Percentiles rank a stretch among this genome's conserved stretches.
Evolutionary conservation across 2,113 vertebrate species (phyloP).

Genomic region (Eudorcas thomsonii): DNA sequence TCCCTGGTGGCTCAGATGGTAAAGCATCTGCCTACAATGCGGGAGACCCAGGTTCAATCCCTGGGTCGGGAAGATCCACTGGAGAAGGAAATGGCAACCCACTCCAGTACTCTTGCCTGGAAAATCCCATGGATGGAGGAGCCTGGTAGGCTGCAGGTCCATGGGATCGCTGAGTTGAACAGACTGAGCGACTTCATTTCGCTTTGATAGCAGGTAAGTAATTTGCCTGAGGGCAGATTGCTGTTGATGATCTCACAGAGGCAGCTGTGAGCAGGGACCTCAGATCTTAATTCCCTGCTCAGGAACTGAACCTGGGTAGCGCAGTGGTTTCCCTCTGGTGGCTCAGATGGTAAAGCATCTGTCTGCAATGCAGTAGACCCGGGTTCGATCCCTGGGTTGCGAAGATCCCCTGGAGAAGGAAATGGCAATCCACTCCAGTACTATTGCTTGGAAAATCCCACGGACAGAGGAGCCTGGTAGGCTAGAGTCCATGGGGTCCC

Average conservation of each 20-base stretch:
- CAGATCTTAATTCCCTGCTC: not conserved
- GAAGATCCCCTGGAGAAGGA: no score
- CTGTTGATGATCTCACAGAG: not conserved
- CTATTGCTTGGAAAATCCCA: no score
- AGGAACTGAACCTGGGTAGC: not conserved
- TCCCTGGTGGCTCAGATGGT: not conserved
- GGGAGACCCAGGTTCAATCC: not conserved
- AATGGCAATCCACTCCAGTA: no score
- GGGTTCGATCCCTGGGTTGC: no score
- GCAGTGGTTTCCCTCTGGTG: not conserved
- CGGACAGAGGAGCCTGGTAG: no score
- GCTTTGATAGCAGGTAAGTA: not conserved
- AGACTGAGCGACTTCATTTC: fast-evolving
- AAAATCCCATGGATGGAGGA: not conserved
- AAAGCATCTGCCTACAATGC: not conserved
- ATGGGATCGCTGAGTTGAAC: not conserved
- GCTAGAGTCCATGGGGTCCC: no score
- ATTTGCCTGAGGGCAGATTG: not conserved
- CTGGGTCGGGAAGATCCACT: not conserved
- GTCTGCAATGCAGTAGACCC: no score
- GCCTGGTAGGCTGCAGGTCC: not conserved
- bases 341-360: no score
- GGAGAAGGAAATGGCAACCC: not conserved
- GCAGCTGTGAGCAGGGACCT: not conserved
- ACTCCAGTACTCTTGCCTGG: not conserved